Conservation (phyloP, 1,140 invertebrate genomes). For the Thaumatotibia leucotreta region DNA sequence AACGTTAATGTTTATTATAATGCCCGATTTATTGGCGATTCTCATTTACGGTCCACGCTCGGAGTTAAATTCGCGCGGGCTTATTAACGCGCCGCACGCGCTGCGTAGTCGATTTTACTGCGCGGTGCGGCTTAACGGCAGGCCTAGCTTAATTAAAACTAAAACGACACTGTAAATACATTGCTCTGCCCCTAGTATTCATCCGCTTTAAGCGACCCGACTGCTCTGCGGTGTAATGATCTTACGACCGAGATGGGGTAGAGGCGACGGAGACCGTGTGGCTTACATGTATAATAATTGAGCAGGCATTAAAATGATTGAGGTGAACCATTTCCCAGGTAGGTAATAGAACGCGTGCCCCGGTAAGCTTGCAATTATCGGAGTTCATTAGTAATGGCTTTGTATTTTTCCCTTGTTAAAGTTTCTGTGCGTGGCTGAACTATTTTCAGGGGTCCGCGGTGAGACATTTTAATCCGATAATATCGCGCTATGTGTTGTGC, state of each 20-base stretch:
- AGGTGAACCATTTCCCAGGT: conserved; percentile 37
- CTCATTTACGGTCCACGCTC: conserved; percentile 49
- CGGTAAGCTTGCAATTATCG: conserved; percentile 54
- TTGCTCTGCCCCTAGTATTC: conserved; percentile 37
- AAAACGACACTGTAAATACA: conserved; percentile 57
- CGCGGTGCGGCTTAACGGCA: conserved; percentile 48
- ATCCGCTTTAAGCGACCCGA: conserved; percentile 33
- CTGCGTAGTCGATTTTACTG: conserved; percentile 53
- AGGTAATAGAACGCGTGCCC: conserved; percentile 38
- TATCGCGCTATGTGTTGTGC: conserved; percentile 19
- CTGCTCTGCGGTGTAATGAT: conserved; percentile 28
- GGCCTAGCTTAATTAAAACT: conserved; percentile 67
- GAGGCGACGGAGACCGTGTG: conserved; percentile 19
- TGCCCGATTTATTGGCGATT: conserved; percentile 65
- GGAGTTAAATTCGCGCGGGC: conserved; percentile 50
- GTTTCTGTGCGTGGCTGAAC: conserved; percentile 25
- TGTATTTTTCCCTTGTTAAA: conserved; percentile 39
- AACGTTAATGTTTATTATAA: conserved; percentile 70
- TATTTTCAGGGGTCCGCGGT: conserved; percentile 17
- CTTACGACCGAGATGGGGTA: conserved; percentile 22
- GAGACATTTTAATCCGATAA: conserved; percentile 27
- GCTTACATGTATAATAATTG: conserved; percentile 41
- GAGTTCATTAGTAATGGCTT: conserved; percentile 46
- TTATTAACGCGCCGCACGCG: conserved; percentile 54
- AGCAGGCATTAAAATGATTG: conserved; percentile 45